A percentile compares a stretch with the other conserved stretches of the same genome.
Conservation (phyloP, 2,888 invertebrate species). For the Erpobdella octoculata region DNA sequence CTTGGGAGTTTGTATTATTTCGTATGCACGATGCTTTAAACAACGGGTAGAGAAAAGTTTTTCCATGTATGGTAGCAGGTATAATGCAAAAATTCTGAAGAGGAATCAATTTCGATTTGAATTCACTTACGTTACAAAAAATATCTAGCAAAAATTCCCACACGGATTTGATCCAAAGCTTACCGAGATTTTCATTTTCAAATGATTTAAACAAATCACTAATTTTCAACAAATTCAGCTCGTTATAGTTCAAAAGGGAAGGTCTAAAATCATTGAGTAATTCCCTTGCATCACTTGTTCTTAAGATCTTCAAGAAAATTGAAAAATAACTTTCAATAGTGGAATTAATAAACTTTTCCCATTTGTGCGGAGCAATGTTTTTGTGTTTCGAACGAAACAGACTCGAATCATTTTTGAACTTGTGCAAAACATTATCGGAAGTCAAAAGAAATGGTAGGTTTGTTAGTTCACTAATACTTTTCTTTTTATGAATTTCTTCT, state of each 20-base stretch:
- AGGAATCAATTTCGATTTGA: too few relatives aligned
- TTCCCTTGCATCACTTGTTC: background rate
- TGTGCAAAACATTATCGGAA: background rate
- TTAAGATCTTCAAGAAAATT: background rate
- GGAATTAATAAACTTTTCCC: background rate
- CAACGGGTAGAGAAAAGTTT: background rate
- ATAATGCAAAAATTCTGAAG: background rate
- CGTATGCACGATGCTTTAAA: background rate
- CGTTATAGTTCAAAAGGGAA: background rate
- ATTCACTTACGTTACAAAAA: background rate
- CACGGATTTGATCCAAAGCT: background rate
- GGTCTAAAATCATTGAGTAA: constrained; percentile 1
- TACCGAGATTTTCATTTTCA: background rate
- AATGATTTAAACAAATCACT: background rate
- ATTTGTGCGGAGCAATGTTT: background rate
- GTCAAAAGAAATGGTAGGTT: background rate
- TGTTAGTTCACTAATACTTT: background rate
- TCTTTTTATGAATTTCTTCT: background rate
- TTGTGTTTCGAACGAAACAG: background rate
- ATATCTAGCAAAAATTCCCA: background rate
- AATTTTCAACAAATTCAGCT: background rate
- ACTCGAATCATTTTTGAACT: background rate
- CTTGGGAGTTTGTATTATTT: background rate
- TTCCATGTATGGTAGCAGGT: background rate
- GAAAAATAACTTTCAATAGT: background rate